These are phyloP conservation scores for Choloepus hoffmanni DNA, from an alignment of 2,113 vertebrate species.

Conservation along the genomic window DNA sequence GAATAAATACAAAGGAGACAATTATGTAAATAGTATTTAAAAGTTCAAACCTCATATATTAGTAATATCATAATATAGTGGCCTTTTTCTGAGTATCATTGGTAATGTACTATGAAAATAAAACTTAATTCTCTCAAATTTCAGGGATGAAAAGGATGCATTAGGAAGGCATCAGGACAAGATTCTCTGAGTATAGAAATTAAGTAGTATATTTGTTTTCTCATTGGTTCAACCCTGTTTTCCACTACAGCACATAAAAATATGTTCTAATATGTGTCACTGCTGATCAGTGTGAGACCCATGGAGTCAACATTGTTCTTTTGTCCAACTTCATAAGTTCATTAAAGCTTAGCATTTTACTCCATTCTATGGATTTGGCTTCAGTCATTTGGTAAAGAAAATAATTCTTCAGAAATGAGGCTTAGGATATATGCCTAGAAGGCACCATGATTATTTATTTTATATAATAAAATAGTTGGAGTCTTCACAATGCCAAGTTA, in stretches of 20 bases:
- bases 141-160: not conserved
- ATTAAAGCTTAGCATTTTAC: not conserved
- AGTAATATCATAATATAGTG: not conserved
- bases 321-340: not conserved
- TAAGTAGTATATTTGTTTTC: not conserved
- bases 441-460: slow-evolving; percentile 8
- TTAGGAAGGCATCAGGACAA: not conserved
- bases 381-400: not conserved
- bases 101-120: not conserved
- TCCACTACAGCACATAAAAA: not conserved
- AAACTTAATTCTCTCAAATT: not conserved
- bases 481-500: not conserved
- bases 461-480: not conserved
- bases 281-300: not conserved
- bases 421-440: not conserved
- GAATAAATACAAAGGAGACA: not conserved
- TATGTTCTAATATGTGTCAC: not conserved
- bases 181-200: slow-evolving; percentile 15
- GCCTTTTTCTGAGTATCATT: not conserved
- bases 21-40: slow-evolving; percentile 42
- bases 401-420: not conserved
- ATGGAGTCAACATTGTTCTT: not conserved
- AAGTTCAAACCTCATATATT: slow-evolving; percentile 34
- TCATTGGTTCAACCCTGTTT: not conserved
- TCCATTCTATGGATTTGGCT: not conserved